phyloP scores from a whole-genome alignment of 2,113 vertebrate genomes.

The Eulacestoma nigropectus region DNA sequence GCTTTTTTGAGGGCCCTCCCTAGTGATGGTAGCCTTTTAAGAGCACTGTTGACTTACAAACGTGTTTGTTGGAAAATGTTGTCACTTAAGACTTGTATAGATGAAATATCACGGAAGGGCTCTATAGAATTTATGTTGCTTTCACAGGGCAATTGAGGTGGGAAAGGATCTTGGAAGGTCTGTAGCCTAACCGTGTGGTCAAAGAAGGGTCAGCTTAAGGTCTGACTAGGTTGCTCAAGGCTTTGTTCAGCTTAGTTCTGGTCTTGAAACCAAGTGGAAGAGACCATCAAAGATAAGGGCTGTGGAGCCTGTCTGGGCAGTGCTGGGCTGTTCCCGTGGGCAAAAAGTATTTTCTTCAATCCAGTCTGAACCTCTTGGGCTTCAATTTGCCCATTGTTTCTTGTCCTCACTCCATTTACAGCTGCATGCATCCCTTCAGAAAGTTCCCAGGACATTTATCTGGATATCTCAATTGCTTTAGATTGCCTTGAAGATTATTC shows the following conservation, averaged over 20 bases:
- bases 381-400: constrained; percentile 27
- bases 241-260: constrained; percentile 5
- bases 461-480: constrained; percentile 1
- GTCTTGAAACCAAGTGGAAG: not conserved
- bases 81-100: not conserved
- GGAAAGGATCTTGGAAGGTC: not conserved
- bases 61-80: not conserved
- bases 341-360: not conserved
- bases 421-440: not conserved
- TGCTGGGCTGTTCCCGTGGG: not conserved
- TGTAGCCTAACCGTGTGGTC: not conserved
- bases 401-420: not conserved
- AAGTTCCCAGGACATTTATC: constrained; percentile 28
- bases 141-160: not conserved
- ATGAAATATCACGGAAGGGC: not conserved
- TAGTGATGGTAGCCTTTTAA: not conserved
- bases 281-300: not conserved
- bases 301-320: not conserved
- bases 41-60: not conserved
- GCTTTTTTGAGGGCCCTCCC: not conserved
- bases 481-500: not conserved
- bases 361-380: not conserved
- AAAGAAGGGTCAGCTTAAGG: not conserved
- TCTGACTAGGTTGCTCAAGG: not conserved
- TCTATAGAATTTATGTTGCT: not conserved